Percentiles rank a stretch among this genome's conserved stretches.
phyloP scores from a whole-genome alignment of 30 jellyfish, hydroid and myxozoan species.

The Clytia hemisphaerica region DNA sequence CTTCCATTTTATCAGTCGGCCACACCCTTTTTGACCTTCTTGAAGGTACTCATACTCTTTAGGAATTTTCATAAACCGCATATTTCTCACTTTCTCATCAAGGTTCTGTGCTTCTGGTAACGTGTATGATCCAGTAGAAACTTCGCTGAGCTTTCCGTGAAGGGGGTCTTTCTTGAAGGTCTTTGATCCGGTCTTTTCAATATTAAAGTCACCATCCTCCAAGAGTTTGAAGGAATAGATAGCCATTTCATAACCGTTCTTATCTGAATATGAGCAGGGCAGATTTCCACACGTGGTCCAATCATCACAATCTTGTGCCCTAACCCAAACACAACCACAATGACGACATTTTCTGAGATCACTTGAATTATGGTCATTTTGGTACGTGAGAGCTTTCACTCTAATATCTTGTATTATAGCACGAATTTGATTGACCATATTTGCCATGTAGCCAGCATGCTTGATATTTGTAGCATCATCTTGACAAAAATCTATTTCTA shows the following conservation, averaged over 20 bases:
- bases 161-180: too few relatives aligned
- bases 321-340: not conserved
- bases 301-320: not conserved
- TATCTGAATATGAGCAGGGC: too few relatives aligned
- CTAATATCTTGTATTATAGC: not conserved
- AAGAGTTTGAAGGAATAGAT: too few relatives aligned
- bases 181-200: too few relatives aligned
- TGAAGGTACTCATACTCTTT: not conserved
- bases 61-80: too few relatives aligned
- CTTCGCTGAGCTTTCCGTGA: too few relatives aligned
- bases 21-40: not conserved
- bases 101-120: too few relatives aligned
- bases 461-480: too few relatives aligned
- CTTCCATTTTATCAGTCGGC: too few relatives aligned
- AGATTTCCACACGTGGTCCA: not conserved
- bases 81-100: too few relatives aligned
- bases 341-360: not conserved
- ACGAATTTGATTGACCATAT: not conserved
- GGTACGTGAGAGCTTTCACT: not conserved
- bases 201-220: too few relatives aligned
- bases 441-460: not conserved
- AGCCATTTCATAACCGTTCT: not conserved
- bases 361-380: not conserved
- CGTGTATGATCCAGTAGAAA: too few relatives aligned
- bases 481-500: not conserved